Evolutionary conservation across 2,888 invertebrate genomes (phyloP), one percentile per base, ranked within the genome.

Genomic region (Horisme vitalbata): DNA sequence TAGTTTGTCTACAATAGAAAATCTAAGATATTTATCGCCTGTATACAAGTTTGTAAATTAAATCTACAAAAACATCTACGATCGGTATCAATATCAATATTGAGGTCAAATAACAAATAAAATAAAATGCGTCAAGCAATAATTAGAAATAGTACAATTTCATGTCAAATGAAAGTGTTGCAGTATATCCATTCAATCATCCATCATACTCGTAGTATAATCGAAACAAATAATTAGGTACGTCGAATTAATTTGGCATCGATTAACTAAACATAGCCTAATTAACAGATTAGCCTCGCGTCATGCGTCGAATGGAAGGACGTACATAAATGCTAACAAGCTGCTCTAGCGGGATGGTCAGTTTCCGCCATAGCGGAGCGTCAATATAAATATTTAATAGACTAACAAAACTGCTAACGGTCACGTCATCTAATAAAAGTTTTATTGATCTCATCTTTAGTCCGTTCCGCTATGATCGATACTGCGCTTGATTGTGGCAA

Each of bases 1-100:
- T 80, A 84, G 69, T 80, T 77, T 75, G 73, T 81, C 81, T 87
- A 87, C 74, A 67, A 85, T 89, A 89, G 83, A 89, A 89, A 89
- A 88, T 88, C 89, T 89, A 88, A 78, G 78, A 83, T 66, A 71
- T 67, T 73, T 74, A 81, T 78, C 78, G 84, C 76, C 75, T 79
- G 82, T 82, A 77, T 85, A 82, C 70, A 81, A 77, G 69, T 73
- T 77, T 75, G 75, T 80, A 80, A 83, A 82, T 72, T 65, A 79
- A 81, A 66, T 71, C 79, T 85, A 85, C 77, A 74, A 79, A 78
- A 77, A 77, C 68, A 75, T 69, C 75, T 79, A 58, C 65, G 66
- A 74, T 54, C 59, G 61, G 64, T 63, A 57, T 71, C 65, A 63
- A 60, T 68, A 41, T 52, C 46, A 43, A 41, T 45, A 66, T 71